Percentiles rank a stretch among this genome's conserved stretches.
phyloP scores from a whole-genome alignment of 2,113 vertebrate genomes.

The Burhinus bistriatus region DNA sequence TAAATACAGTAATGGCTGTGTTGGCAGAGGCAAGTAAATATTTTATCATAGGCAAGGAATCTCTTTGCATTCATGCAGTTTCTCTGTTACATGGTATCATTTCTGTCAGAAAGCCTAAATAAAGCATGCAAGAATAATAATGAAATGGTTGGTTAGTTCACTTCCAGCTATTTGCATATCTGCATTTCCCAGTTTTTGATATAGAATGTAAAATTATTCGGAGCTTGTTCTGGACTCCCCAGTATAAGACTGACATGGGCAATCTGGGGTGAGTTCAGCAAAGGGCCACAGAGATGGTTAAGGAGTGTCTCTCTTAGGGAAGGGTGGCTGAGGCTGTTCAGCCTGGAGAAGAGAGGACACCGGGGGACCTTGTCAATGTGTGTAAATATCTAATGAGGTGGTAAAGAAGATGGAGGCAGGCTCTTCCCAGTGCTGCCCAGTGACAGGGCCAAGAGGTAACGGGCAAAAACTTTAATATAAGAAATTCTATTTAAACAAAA shows the following conservation, averaged over 20 bases:
- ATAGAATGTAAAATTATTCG: background rate
- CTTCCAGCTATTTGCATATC: background rate
- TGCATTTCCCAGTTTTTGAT: background rate
- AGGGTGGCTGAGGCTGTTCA: background rate
- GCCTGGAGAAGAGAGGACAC: background rate
- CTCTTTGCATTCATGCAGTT: background rate
- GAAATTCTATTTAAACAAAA: background rate
- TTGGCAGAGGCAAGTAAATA: slow-evolving; percentile 19
- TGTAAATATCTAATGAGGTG: background rate
- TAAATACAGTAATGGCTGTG: slow-evolving; percentile 34
- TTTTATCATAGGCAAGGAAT: slow-evolving; percentile 16
- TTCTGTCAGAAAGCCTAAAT: background rate
- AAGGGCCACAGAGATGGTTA: background rate
- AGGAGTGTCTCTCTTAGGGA: background rate
- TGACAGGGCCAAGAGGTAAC: background rate
- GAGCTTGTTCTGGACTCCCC: background rate
- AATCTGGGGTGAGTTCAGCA: background rate
- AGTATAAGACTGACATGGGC: background rate
- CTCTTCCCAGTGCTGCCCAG: background rate
- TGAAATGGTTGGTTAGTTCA: background rate
- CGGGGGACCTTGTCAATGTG: background rate
- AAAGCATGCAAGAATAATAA: background rate
- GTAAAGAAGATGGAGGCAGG: background rate
- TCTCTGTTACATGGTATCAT: background rate
- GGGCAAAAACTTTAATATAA: background rate